Percentiles rank a stretch among this genome's conserved stretches.
Evolutionary conservation across 2,113 vertebrate genomes (phyloP).

Genomic region (Colius striatus): DNA sequence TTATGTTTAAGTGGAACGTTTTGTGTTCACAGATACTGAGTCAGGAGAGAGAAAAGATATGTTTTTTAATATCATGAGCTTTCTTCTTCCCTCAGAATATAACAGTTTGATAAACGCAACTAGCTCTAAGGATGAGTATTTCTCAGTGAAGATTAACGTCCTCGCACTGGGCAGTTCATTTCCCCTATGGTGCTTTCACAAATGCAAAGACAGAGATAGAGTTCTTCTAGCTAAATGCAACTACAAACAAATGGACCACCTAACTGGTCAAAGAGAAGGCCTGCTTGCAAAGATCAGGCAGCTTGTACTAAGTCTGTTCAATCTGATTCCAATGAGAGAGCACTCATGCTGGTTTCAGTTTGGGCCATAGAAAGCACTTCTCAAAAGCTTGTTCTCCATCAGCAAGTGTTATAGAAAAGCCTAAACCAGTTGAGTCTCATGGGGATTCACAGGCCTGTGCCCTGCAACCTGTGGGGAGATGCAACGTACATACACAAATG

Average conservation of each 20-base stretch:
- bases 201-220: background rate
- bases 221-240: background rate
- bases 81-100: background rate
- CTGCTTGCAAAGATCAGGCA: background rate
- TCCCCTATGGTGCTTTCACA: background rate
- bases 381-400: background rate
- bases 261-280: background rate
- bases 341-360: background rate
- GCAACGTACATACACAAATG: accelerated
- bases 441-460: background rate
- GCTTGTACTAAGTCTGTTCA: background rate
- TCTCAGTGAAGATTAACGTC: background rate
- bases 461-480: background rate
- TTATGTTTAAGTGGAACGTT: too few relatives aligned
- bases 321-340: background rate
- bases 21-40: too few relatives aligned
- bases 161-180: accelerated
- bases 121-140: background rate
- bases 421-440: background rate
- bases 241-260: background rate
- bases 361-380: background rate
- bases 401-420: background rate
- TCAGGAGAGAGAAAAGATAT: background rate
- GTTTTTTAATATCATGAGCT: background rate
- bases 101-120: background rate